Evolutionary conservation across 2,888 invertebrate genomes (phyloP), one percentile per base, ranked within the genome.

Genomic region (Campoplex capitator): DNA sequence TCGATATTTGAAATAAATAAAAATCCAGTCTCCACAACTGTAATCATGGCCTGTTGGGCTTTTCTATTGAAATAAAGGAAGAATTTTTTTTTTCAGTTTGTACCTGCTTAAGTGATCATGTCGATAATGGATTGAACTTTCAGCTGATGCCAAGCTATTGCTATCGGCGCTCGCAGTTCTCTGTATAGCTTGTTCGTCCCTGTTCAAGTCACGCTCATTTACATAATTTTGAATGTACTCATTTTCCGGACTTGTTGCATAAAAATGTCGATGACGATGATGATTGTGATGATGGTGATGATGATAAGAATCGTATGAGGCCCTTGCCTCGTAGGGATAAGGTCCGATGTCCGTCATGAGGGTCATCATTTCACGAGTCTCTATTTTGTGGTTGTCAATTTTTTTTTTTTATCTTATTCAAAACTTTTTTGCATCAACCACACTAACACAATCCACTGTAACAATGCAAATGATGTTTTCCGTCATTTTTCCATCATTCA

Each of bases 291-390:
- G 90, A 42, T 89, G 90, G 79, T 90, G 88, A 84, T 90, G 84
- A 84, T 89, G 89, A 85, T 88, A 91, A 88, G 90, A 90, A 75
- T 93, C 94, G 91, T 94, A 94, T 4, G 93, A 91, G 80, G 92
- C 87, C 85, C 94, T 92, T 18, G 92, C 91, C 90, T 94, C 92
- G 91, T 94, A 92, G 74, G 92, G 90, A 90, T 93, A 91, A 84
- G 93, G 92, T 89, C 93, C 92, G 80, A 92, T 91, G 90, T 92
- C 94, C 89, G 94, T 94, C 93, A 94, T 93, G 88, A 94, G 92
- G 91, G 93, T 94, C 94, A 94, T 93, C 93, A 93, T 94, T 92
- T 93, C 93, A 90, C 90, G 78, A 73, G 54, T 62, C 0, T 28
- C 18, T 74, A 42, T 70, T 70, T 8, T n/a, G 18, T 23, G 35